Conservation (phyloP, 2,888 invertebrate genomes). For the Germaria angustata region DNA sequence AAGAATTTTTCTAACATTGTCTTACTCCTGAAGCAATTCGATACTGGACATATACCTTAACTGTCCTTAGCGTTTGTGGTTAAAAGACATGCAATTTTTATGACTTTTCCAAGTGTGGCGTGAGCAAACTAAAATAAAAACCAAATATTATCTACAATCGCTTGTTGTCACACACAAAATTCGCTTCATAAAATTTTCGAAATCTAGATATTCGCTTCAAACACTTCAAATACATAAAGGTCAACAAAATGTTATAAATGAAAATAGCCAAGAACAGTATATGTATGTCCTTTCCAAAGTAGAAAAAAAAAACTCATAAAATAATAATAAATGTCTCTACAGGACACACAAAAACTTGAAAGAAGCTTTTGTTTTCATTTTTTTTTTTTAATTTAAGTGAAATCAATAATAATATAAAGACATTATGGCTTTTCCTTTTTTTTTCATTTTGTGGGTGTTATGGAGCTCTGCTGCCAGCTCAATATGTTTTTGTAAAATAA, state of each 20-base stretch:
- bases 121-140: background rate
- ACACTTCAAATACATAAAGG: conserved; percentile 52
- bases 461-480: background rate
- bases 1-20: background rate
- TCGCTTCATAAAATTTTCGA: conserved; percentile 76
- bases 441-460: background rate
- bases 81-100: conserved; percentile 62
- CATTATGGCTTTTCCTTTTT: conserved; percentile 49
- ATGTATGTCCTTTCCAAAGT: background rate
- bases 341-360: conserved; percentile 34
- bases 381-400: conserved; percentile 73
- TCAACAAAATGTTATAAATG: conserved; percentile 35
- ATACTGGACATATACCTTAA: background rate
- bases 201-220: conserved; percentile 73
- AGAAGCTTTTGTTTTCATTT: conserved; percentile 49
- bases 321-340: conserved; percentile 64
- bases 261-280: conserved; percentile 17
- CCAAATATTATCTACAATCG: conserved; percentile 60
- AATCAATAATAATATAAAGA: conserved; percentile 72
- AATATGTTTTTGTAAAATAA: background rate
- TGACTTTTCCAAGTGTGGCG: background rate
- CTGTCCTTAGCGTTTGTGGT: conserved; percentile 58
- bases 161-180: conserved; percentile 68
- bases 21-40: background rate
- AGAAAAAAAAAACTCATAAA: conserved; percentile 50